phyloP scores from a whole-genome alignment of 2,797 vertebrate species.

The Semaprochilodus insignis region DNA sequence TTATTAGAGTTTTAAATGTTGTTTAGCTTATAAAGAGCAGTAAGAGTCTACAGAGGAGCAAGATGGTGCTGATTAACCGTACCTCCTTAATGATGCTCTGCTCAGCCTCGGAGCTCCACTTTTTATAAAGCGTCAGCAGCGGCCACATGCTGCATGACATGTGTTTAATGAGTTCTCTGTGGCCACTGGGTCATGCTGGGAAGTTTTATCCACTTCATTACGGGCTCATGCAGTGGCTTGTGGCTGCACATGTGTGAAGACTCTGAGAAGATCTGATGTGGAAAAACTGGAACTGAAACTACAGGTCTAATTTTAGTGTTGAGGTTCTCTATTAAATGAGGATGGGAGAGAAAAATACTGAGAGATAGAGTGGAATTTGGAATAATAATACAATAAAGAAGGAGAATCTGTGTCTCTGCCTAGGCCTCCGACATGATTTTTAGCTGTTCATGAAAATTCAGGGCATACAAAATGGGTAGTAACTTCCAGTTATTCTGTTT shows the following conservation, averaged over 20 bases:
- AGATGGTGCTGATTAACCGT: conserved; percentile 9
- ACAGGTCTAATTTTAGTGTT: conserved; percentile 6
- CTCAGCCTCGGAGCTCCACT: background rate
- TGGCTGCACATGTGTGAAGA: conserved; percentile 12
- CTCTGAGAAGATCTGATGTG: background rate
- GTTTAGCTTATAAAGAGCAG: background rate
- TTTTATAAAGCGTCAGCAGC: conserved; percentile 4
- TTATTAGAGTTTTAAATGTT: background rate
- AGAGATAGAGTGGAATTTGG: background rate
- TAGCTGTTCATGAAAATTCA: background rate
- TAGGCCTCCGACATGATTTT: background rate
- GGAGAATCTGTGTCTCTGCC: background rate
- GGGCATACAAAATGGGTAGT: background rate
- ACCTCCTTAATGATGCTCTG: conserved; percentile 16
- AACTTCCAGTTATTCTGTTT: too few species aligned
- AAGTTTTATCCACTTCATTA: conserved; percentile 31
- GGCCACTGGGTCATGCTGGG: conserved; percentile 2
- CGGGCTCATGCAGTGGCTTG: conserved; percentile 3
- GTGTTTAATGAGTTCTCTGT: conserved; percentile 34
- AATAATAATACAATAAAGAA: background rate
- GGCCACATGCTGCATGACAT: conserved; percentile 21
- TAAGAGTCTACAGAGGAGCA: background rate
- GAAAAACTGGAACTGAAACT: background rate
- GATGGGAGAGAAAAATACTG: background rate
- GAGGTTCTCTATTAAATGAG: background rate